These are phyloP conservation scores for Meteorus colon DNA, from an alignment of 2,888 invertebrate genomes.

Conservation along the genomic window DNA sequence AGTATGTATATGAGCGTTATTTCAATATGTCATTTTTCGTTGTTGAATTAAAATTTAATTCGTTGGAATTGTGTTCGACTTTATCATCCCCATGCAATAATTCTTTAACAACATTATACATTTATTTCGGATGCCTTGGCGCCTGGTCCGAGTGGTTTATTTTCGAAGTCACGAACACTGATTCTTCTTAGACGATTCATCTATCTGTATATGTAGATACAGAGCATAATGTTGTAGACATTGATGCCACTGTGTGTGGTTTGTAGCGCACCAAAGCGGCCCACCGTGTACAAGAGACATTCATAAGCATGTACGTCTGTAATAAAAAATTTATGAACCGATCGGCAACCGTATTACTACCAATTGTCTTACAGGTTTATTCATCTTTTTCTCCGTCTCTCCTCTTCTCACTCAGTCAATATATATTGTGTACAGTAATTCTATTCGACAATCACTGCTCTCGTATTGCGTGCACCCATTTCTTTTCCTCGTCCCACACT, in stretches of 20 bases:
- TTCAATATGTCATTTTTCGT: constrained; percentile 71
- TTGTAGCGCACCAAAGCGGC: background rate
- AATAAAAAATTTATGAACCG: constrained; percentile 56
- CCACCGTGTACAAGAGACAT: constrained; percentile 38
- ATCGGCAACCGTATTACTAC: constrained; percentile 50
- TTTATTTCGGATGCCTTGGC: constrained; percentile 63
- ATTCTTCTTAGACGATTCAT: constrained; percentile 38
- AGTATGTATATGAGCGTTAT: constrained; percentile 61
- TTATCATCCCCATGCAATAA: constrained; percentile 34
- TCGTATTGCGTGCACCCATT: background rate
- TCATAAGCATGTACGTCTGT: constrained; percentile 27
- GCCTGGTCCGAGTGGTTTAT: constrained; percentile 55
- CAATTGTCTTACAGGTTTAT: constrained; percentile 52
- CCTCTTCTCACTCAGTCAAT: background rate
- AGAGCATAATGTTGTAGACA: constrained; percentile 3
- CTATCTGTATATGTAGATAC: background rate
- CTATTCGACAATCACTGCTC: constrained; percentile 50
- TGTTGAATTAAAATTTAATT: constrained; percentile 73
- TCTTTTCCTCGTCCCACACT: background rate
- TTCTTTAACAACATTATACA: constrained; percentile 60
- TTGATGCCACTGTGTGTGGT: constrained; percentile 7
- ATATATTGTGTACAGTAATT: constrained; percentile 36
- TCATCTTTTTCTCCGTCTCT: constrained; percentile 22
- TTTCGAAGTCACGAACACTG: constrained; percentile 50
- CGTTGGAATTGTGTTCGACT: constrained; percentile 51